Percentiles rank a stretch among this genome's conserved stretches.
phyloP scores from a whole-genome alignment of 2,797 vertebrate genomes.

The Pitangus sulphuratus region DNA sequence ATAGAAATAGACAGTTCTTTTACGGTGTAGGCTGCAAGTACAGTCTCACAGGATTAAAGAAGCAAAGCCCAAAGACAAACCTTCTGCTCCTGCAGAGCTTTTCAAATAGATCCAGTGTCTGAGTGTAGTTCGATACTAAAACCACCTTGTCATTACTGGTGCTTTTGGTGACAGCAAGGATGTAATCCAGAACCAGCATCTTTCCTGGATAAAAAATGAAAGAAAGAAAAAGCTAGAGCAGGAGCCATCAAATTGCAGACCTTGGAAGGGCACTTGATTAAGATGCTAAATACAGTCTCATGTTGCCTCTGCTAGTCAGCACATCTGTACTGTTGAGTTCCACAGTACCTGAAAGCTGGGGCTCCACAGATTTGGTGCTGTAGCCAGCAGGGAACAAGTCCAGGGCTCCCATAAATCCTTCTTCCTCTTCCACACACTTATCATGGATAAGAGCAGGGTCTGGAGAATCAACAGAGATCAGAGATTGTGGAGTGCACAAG shows the following conservation, averaged over 20 bases:
- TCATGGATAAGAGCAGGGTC: conserved; percentile 94
- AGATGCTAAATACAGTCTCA: background rate
- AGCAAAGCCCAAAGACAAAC: conserved; percentile 65
- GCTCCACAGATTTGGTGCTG: conserved; percentile 87
- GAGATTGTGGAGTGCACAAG: background rate
- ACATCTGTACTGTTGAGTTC: background rate
- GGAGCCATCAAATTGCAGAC: background rate
- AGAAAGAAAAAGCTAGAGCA: background rate
- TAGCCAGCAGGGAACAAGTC: conserved; percentile 89
- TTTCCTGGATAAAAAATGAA: conserved; percentile 81
- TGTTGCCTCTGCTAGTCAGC: background rate
- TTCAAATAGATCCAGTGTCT: conserved; percentile 96
- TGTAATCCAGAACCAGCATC: conserved; percentile 96
- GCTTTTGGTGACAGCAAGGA: conserved; percentile 91
- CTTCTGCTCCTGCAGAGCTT: conserved; percentile 91
- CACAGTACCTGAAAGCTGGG: conserved; percentile 90
- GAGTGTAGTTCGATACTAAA: conserved; percentile 97
- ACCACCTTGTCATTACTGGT: conserved; percentile 93
- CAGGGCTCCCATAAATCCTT: conserved; percentile 89
- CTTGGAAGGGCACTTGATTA: background rate
- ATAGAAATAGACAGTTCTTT: background rate
- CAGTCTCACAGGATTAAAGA: background rate
- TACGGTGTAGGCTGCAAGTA: background rate
- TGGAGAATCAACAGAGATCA: conserved; percentile 52
- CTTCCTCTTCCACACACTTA: conserved; percentile 89